These are phyloP conservation scores for Phyto melanocephala DNA, from an alignment of 2,888 invertebrate genomes.

Conservation along the genomic window DNA sequence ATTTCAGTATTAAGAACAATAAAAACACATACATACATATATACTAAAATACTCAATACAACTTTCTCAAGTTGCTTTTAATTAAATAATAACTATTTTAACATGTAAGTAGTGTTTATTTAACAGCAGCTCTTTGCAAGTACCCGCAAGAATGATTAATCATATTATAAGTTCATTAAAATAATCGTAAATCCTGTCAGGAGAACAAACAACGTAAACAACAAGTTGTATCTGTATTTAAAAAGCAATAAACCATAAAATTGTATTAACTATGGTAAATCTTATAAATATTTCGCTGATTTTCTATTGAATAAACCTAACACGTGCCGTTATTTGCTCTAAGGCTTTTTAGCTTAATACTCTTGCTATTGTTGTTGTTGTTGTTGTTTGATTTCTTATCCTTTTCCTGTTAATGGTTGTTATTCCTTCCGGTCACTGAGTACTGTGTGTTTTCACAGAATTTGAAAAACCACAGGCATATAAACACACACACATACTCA, in stretches of 20 bases:
- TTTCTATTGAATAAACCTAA: conserved; percentile 20
- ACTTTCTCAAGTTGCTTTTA: not conserved
- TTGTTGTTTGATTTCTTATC: conserved; percentile 3
- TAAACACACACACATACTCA: conserved; percentile 28
- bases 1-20: no score
- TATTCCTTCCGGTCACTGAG: conserved; percentile 76
- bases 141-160: not conserved
- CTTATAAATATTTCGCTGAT: conserved; percentile 51
- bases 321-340: conserved; percentile 56
- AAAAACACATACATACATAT: no score
- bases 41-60: no score
- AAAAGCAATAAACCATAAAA: conserved; percentile 60
- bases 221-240: conserved; percentile 28
- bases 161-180: conserved; percentile 10
- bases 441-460: conserved; percentile 62
- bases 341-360: conserved; percentile 50
- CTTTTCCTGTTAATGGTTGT: conserved; percentile 54
- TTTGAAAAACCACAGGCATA: conserved; percentile 47
- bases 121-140: not conserved
- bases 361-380: not conserved
- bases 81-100: no score
- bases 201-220: not conserved
- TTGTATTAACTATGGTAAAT: conserved; percentile 56
- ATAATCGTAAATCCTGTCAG: not conserved
- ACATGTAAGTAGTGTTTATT: not conserved